Conservation (phyloP, 2,113 vertebrate species). For the Elephas maximus region DNA sequence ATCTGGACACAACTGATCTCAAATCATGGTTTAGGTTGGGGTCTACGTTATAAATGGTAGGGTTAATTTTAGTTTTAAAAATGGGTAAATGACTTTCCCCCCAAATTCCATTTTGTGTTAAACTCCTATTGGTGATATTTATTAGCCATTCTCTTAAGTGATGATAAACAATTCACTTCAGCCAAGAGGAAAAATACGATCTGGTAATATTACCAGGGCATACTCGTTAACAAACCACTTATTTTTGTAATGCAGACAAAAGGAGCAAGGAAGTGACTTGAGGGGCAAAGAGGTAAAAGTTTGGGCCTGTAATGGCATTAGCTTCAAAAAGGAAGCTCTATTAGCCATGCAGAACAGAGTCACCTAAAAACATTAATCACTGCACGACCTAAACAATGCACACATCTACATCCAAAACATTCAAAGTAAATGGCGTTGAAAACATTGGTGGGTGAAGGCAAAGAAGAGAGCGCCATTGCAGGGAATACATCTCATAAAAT, state of each 20-base stretch:
- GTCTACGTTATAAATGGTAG: background rate
- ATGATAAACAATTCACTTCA: background rate
- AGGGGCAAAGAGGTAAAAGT: background rate
- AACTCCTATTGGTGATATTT: background rate
- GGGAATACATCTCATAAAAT: slow-evolving; percentile 57
- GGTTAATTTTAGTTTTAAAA: background rate
- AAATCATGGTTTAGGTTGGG: background rate
- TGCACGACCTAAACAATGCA: background rate
- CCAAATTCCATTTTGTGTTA: slow-evolving; percentile 4
- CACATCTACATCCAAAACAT: slow-evolving; percentile 11
- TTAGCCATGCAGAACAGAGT: background rate
- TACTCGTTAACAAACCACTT: background rate
- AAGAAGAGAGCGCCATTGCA: background rate
- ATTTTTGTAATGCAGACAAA: background rate
- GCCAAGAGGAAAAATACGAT: background rate
- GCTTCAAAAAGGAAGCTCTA: background rate
- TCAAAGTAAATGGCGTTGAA: background rate
- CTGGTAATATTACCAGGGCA: background rate
- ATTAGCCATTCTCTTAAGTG: slow-evolving; percentile 21
- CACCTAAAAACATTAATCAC: background rate
- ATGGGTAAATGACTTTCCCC: background rate
- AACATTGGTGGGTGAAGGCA: background rate
- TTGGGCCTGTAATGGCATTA: background rate
- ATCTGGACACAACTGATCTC: background rate
- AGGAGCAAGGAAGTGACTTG: background rate